Percentiles rank a stretch among this genome's conserved stretches.
phyloP scores from a whole-genome alignment of 1,140 invertebrate genomes.

The Microplitis demolitor region DNA sequence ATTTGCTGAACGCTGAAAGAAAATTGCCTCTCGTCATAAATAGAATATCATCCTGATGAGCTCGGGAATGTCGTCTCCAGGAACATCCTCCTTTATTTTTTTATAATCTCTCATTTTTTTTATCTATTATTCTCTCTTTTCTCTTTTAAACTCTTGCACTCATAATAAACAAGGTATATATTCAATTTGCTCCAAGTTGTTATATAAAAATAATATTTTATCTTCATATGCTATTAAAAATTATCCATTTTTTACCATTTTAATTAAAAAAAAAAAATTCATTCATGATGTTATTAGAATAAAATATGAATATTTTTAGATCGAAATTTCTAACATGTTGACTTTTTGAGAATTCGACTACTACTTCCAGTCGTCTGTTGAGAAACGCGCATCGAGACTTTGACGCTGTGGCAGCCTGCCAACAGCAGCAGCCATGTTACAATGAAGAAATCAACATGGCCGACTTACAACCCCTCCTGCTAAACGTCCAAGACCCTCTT shows the following conservation, averaged over 20 bases:
- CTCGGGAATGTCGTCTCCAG: slow-evolving; percentile 45
- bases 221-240: no score
- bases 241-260: no score
- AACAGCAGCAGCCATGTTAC: slow-evolving; percentile 57
- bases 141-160: background rate
- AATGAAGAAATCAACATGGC: slow-evolving; percentile 56
- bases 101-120: slow-evolving; percentile 18
- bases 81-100: slow-evolving; percentile 8
- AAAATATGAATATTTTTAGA: background rate
- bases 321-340: background rate
- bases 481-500: slow-evolving; percentile 15
- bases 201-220: no score
- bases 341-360: background rate
- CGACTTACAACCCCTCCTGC: slow-evolving; percentile 25
- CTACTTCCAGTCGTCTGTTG: background rate
- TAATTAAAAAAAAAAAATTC: background rate
- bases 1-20: slow-evolving; percentile 47
- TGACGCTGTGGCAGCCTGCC: slow-evolving; percentile 47
- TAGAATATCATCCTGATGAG: slow-evolving; percentile 55
- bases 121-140: slow-evolving; percentile 20
- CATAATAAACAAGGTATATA: no score
- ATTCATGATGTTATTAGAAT: background rate
- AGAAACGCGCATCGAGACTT: background rate
- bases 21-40: slow-evolving; percentile 60
- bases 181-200: no score